These are phyloP conservation scores for Drosophila quadrilineata DNA, from an alignment of 1,140 invertebrate species.

Conservation along the genomic window DNA sequence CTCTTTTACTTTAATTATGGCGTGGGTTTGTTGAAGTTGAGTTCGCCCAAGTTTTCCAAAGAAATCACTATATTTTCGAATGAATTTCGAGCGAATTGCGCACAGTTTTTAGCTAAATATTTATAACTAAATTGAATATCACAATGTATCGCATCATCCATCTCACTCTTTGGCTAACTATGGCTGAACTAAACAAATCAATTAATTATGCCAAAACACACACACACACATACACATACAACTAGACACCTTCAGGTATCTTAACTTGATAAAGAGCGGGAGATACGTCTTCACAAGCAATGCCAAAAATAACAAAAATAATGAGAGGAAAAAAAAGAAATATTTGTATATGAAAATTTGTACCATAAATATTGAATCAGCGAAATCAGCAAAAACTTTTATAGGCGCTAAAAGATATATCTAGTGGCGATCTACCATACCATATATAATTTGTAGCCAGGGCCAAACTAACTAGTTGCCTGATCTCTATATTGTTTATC, in stretches of 20 bases:
- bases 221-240: constrained; percentile 34
- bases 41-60: constrained; percentile 13
- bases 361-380: constrained; percentile 57
- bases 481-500: constrained; percentile 29
- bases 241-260: constrained; percentile 21
- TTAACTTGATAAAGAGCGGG: constrained; percentile 28
- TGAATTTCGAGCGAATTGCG: constrained; percentile 60
- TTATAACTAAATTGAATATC: constrained; percentile 53
- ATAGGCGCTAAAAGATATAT: constrained; percentile 67
- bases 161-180: not conserved
- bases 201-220: constrained; percentile 66
- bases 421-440: too few species aligned
- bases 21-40: constrained; percentile 38
- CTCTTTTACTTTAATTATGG: not conserved
- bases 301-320: constrained; percentile 75
- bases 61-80: too few species aligned
- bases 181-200: constrained; percentile 74
- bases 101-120: constrained; percentile 68
- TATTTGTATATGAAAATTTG: too few species aligned
- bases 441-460: not conserved
- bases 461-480: constrained; percentile 17
- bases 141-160: constrained; percentile 12
- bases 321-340: too few species aligned
- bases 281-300: constrained; percentile 37
- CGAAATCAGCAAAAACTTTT: constrained; percentile 40